Percentiles rank a stretch among this genome's conserved stretches.
Conservation (phyloP, 92 coral and sea anemone genomes). For the Muricea muricata region DNA sequence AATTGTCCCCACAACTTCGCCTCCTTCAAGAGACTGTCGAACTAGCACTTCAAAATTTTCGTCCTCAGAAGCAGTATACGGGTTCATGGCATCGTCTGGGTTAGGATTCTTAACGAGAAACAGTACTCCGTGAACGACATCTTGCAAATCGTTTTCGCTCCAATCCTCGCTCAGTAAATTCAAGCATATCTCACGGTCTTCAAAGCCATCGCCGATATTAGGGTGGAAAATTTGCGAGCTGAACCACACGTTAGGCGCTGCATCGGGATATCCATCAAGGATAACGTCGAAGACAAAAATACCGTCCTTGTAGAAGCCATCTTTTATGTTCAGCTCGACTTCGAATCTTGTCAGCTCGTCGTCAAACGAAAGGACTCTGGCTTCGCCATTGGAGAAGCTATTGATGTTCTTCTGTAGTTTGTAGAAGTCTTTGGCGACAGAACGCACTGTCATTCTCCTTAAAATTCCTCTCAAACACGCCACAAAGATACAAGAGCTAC, state of each 20-base stretch:
- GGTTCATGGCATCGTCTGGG: constrained; percentile 80
- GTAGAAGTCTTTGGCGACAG: constrained; percentile 78
- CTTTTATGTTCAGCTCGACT: constrained; percentile 79
- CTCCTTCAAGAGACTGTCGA: constrained; percentile 77
- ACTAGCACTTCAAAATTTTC: constrained; percentile 48
- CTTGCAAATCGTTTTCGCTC: constrained; percentile 80
- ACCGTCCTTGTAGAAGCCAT: constrained; percentile 82
- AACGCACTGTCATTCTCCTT: constrained; percentile 21
- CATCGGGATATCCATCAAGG: constrained; percentile 58
- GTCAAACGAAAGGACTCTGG: constrained; percentile 64
- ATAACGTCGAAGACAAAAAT: constrained; percentile 70
- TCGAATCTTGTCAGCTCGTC: constrained; percentile 73
- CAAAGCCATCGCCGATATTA: constrained; percentile 63
- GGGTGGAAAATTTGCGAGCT: constrained; percentile 81
- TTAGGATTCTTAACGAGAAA: constrained; percentile 85
- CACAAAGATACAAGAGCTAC: background rate
- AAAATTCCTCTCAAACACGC: background rate
- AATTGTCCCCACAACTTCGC: constrained; percentile 60
- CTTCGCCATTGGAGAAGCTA: constrained; percentile 87
- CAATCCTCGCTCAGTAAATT: constrained; percentile 86
- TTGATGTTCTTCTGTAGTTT: constrained; percentile 75
- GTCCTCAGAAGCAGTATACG: constrained; percentile 60
- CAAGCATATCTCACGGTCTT: constrained; percentile 71
- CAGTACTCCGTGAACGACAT: constrained; percentile 89
- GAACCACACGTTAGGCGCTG: constrained; percentile 73